Evolutionary conservation across 2,888 invertebrate genomes (phyloP).

Genomic region (Atethmia centrago): DNA sequence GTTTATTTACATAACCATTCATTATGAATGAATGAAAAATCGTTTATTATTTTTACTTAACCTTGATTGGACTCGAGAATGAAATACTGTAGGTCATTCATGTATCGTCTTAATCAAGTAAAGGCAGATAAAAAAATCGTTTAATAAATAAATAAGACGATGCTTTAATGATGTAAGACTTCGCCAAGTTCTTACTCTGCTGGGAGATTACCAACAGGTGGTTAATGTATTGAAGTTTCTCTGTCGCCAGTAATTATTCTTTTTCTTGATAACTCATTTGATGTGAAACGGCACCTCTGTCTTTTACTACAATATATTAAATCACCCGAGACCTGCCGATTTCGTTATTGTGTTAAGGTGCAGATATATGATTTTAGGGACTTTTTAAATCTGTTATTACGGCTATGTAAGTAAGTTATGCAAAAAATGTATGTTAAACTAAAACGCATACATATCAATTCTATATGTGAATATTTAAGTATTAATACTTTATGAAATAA

Average conservation of each 20-base stretch:
- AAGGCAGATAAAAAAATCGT: constrained; percentile 3
- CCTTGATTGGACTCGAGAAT: constrained; percentile 6
- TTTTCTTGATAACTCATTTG: background rate
- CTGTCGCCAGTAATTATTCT: constrained; percentile 12
- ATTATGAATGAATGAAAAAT: constrained; percentile 23
- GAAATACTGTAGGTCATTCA: constrained; percentile 14
- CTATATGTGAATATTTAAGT: too few species aligned
- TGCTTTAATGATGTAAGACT: constrained; percentile 43
- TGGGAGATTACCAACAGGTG: constrained; percentile 51
- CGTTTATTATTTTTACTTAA: constrained; percentile 23
- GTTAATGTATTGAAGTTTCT: constrained; percentile 49
- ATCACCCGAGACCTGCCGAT: background rate
- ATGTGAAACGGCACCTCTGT: background rate
- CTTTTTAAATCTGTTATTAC: too few species aligned
- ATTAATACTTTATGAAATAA: too few species aligned
- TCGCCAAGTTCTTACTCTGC: constrained; percentile 26
- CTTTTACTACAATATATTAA: background rate
- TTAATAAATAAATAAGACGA: constrained; percentile 30
- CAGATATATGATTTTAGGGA: too few species aligned
- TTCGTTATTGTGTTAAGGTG: too few species aligned
- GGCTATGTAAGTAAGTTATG: too few species aligned
- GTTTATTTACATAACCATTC: constrained; percentile 28
- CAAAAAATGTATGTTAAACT: too few species aligned
- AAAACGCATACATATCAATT: too few species aligned
- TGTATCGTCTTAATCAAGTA: constrained; percentile 15